A percentile compares a stretch with the other conserved stretches of the same genome.
Evolutionary conservation across 2,797 vertebrate genomes (phyloP).

Genomic region (Sebastes diploproa): DNA sequence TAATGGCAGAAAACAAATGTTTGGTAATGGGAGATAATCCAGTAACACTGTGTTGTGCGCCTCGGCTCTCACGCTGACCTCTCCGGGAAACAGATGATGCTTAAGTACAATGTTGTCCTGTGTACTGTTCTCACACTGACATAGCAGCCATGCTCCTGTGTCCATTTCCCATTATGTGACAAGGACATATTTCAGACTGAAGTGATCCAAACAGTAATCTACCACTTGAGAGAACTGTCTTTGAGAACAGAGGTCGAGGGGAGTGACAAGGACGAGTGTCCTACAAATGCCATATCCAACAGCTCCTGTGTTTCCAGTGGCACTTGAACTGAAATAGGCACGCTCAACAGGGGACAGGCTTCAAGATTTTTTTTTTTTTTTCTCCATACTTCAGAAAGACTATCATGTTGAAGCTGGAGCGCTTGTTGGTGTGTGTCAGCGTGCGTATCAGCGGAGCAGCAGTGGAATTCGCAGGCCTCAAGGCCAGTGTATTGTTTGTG

Average conservation of each 20-base stretch:
- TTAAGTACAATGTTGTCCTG: constrained; percentile 56
- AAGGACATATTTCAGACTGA: constrained; percentile 77
- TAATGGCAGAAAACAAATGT: constrained; percentile 76
- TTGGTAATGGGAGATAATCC: constrained; percentile 69
- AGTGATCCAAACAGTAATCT: constrained; percentile 74
- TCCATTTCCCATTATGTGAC: constrained; percentile 75
- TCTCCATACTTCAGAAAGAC: constrained; percentile 63
- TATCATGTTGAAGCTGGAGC: constrained; percentile 56
- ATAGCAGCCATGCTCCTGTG: constrained; percentile 50
- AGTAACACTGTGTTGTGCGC: constrained; percentile 41
- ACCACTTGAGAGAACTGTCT: constrained; percentile 79
- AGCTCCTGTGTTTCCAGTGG: constrained; percentile 75
- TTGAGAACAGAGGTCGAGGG: constrained; percentile 79
- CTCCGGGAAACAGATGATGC: constrained; percentile 57
- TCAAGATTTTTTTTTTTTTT: constrained; percentile 60
- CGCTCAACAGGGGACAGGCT: constrained; percentile 71
- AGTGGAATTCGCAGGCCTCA: constrained; percentile 42
- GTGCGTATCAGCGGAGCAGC: constrained; percentile 41
- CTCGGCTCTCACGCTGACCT: constrained; percentile 60
- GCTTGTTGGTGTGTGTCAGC: constrained; percentile 54
- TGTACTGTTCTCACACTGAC: constrained; percentile 57
- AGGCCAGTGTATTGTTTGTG: constrained; percentile 38
- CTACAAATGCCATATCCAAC: constrained; percentile 76
- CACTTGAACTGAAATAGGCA: constrained; percentile 79
- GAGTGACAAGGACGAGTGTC: constrained; percentile 79